Evolutionary conservation across 2,113 vertebrate species (phyloP), one percentile per base, ranked within the genome.

Genomic region (Platichthys stellatus): DNA sequence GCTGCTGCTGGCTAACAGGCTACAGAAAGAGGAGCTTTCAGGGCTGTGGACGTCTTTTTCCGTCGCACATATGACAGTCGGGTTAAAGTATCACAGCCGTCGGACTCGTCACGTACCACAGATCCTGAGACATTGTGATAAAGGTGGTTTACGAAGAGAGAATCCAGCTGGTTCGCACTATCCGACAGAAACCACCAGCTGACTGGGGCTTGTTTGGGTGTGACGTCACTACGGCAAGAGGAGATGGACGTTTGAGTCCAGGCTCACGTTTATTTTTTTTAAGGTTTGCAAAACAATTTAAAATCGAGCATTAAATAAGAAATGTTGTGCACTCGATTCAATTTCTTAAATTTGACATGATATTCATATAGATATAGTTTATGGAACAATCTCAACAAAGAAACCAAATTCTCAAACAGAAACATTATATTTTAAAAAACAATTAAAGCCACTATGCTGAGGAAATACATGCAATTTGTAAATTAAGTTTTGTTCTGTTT

Each of bases 81-180:
- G 28, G 17, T 3, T 8, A 0, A 21, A 43, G 24, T 20, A 28
- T 24, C 43, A 6, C 49, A 21, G 0, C 0, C 1, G 3, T 12
- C 1, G 0, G 45, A 18, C 2, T 3, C 0, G 18, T 51, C 24
- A 64, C 92, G 87, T 85, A 95, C 94, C 94, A 95, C 0, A 88
- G 82, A 77, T 95, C 94, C 72, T 94, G 90, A 64, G 93, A 94
- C 94, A 95, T 93, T 31, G 1, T 81, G 51, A 70, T 38, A 28
- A 47, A 70, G 28, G 28, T 45, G 4, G 3, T 14, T 13, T 73
- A 49, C 2, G 14, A 43, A 15, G 63, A 74, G 4, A 67, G 83
- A 58, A 75, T 65, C 40, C 56, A 80, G 4, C 72, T 57, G 57
- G 26, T 53, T 82, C 49, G 53, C 43, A 69, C 35, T 51, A 67